These are phyloP conservation scores for Neosilurus hyrtlii DNA, from an alignment of 2,797 vertebrate species.

Conservation along the genomic window DNA sequence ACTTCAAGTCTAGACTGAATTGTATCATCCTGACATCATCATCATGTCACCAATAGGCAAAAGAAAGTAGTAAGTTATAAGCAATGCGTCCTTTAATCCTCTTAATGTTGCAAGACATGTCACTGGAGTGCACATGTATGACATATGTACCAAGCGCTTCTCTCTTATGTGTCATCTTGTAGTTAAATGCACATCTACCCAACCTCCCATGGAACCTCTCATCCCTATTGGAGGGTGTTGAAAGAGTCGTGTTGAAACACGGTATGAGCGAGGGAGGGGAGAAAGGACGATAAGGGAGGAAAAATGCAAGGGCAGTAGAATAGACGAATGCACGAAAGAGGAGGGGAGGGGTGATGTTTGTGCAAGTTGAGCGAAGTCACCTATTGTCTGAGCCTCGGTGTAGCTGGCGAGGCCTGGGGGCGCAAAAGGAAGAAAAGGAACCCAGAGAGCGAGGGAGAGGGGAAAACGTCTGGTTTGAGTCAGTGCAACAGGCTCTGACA, in stretches of 20 bases:
- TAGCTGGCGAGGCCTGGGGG: slow-evolving; percentile 41
- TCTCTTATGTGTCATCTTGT: neutral
- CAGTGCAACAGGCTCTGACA: slow-evolving; percentile 23
- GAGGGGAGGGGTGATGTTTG: slow-evolving; percentile 38
- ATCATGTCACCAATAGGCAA: neutral
- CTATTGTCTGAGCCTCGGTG: slow-evolving; percentile 66
- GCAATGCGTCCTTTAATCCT: neutral
- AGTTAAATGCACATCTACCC: slow-evolving; percentile 7
- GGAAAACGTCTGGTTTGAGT: slow-evolving; percentile 45
- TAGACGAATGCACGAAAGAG: slow-evolving; percentile 4
- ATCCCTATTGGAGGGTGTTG: slow-evolving; percentile 38
- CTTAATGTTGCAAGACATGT: slow-evolving; percentile 1
- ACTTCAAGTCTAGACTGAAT: neutral
- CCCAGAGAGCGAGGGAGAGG: slow-evolving; percentile 52
- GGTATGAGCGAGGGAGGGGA: slow-evolving; percentile 41
- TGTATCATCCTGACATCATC: slow-evolving; percentile 12
- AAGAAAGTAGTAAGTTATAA: neutral
- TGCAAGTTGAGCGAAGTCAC: slow-evolving; percentile 46
- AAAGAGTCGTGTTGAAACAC: slow-evolving; percentile 40
- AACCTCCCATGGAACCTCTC: slow-evolving; percentile 1
- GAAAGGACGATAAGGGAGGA: slow-evolving; percentile 31
- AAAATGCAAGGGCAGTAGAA: slow-evolving; percentile 28
- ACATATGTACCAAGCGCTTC: neutral
- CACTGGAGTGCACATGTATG: slow-evolving; percentile 8
- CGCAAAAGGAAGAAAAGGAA: slow-evolving; percentile 29